phyloP scores from a whole-genome alignment of 2,888 invertebrate species.

The Hetaerina titia region DNA sequence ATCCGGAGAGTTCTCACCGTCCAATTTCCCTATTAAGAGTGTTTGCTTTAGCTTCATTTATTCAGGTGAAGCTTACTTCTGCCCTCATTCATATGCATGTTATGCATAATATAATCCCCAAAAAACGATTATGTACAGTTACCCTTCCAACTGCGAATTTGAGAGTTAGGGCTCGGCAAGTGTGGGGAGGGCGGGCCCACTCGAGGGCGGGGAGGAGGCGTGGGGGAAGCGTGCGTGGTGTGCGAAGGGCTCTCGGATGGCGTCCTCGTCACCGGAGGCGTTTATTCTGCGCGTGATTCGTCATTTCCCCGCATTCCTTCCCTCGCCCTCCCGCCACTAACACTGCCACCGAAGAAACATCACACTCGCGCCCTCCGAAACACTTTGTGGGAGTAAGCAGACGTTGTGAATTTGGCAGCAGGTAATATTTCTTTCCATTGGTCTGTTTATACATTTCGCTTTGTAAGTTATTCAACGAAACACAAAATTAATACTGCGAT shows the following conservation, averaged over 20 bases:
- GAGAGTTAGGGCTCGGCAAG: neutral
- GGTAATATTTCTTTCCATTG: too few species aligned
- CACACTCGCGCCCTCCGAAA: neutral
- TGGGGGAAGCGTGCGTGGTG: neutral
- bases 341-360: neutral
- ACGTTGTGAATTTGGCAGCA: neutral
- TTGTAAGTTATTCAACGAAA: neutral
- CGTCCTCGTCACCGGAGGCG: neutral
- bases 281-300: conserved; percentile 46
- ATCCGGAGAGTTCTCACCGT: neutral
- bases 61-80: neutral
- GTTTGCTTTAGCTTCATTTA: neutral
- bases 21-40: neutral
- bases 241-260: neutral
- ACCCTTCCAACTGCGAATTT: neutral
- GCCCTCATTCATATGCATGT: neutral
- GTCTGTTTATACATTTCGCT: too few species aligned
- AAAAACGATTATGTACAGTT: neutral
- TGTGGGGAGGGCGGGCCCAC: neutral
- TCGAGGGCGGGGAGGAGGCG: neutral
- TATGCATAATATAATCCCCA: neutral
- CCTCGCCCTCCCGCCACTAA: neutral
- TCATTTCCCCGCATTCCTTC: conserved; percentile 2
- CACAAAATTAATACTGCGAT: neutral
- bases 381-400: neutral